Evolutionary conservation across 2,888 invertebrate genomes (phyloP).

Genomic region (Apamea sordens): DNA sequence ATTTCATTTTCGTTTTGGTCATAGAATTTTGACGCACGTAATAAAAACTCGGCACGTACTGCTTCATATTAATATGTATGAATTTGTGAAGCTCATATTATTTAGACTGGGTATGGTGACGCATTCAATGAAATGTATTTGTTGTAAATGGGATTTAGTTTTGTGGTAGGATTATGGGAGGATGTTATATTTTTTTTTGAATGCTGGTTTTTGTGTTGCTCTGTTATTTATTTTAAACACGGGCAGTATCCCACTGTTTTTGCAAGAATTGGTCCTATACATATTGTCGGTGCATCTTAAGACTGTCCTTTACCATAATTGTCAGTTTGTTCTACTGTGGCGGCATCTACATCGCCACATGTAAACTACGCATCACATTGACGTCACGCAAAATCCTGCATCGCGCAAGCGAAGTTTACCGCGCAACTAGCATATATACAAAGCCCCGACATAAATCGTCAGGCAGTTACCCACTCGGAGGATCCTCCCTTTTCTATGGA

Average conservation of each 20-base stretch:
- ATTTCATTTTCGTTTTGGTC: constrained; percentile 81
- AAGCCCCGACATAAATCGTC: too few relatives aligned
- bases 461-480: too few relatives aligned
- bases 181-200: too few relatives aligned
- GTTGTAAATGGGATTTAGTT: constrained; percentile 43
- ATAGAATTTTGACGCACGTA: constrained; percentile 77
- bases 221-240: not conserved
- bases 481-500: too few relatives aligned
- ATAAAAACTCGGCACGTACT: constrained; percentile 82
- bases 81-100: constrained; percentile 77
- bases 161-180: not conserved
- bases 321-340: not conserved
- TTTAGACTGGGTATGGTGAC: constrained; percentile 52
- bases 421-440: too few relatives aligned
- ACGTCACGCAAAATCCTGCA: too few relatives aligned
- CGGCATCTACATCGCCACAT: too few relatives aligned
- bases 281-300: not conserved
- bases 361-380: too few relatives aligned
- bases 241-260: not conserved
- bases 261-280: not conserved
- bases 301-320: not conserved
- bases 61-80: constrained; percentile 83
- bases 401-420: too few relatives aligned
- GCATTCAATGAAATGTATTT: constrained; percentile 40
- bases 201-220: not conserved